phyloP scores from a whole-genome alignment of 1,140 invertebrate genomes.

The Zaprionus tsacasi region DNA sequence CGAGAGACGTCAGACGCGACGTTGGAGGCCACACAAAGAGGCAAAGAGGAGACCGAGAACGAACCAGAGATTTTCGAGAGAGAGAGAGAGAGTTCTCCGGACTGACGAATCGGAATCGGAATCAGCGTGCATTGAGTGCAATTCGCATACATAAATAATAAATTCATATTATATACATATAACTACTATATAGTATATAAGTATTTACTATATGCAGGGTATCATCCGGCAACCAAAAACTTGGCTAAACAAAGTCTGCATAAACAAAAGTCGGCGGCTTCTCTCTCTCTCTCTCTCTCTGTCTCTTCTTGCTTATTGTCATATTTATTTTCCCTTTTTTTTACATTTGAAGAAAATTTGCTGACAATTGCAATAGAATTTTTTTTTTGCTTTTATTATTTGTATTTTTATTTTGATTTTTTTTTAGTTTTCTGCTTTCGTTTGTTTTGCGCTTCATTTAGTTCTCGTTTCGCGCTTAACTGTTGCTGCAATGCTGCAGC shows the following conservation, averaged over 20 bases:
- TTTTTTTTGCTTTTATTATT: slow-evolving; percentile 40
- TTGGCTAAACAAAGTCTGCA: slow-evolving; percentile 60
- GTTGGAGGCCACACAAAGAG: slow-evolving; percentile 14
- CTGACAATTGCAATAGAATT: slow-evolving; percentile 79
- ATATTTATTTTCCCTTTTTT: slow-evolving; percentile 27
- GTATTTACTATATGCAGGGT: slow-evolving; percentile 10
- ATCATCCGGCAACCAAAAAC: slow-evolving; percentile 46
- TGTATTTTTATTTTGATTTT: slow-evolving; percentile 49
- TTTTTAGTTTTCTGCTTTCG: slow-evolving; percentile 44
- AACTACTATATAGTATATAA: slow-evolving; percentile 11
- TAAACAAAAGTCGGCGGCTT: slow-evolving; percentile 51
- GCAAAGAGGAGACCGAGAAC: slow-evolving; percentile 26
- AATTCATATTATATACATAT: slow-evolving; percentile 19
- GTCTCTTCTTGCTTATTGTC: slow-evolving; percentile 7
- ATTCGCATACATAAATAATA: slow-evolving; percentile 61
- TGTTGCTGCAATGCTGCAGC: slow-evolving; percentile 37
- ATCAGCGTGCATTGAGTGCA: slow-evolving; percentile 37
- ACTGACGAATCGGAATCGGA: slow-evolving; percentile 42
- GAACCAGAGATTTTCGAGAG: slow-evolving; percentile 23
- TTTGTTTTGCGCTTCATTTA: slow-evolving; percentile 60
- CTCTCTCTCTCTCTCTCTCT: slow-evolving; percentile 10
- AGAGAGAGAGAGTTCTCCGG: slow-evolving; percentile 7
- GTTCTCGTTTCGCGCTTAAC: slow-evolving; percentile 63
- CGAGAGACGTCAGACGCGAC: slow-evolving; percentile 26
- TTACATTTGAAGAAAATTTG: slow-evolving; percentile 77